These are phyloP conservation scores for Nixonia krombeini DNA, from an alignment of 1,140 invertebrate genomes.

Conservation along the genomic window DNA sequence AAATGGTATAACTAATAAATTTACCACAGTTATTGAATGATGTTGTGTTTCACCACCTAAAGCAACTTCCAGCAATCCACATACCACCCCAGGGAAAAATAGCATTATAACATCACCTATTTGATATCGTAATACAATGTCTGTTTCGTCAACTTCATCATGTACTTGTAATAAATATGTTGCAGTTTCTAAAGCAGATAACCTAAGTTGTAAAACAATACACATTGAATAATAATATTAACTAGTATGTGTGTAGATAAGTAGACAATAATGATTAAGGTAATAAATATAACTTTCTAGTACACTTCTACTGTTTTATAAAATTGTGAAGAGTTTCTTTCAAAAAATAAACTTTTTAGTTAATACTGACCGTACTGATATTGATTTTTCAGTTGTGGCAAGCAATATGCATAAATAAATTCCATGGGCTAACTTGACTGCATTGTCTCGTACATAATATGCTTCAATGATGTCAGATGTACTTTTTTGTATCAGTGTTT, in stretches of 20 bases:
- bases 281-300: too few species aligned
- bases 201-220: slow-evolving; percentile 57
- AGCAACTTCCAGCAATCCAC: slow-evolving; percentile 73
- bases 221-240: slow-evolving; percentile 17
- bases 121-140: slow-evolving; percentile 66
- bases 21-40: slow-evolving; percentile 75
- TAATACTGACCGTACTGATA: slow-evolving; percentile 70
- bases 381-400: slow-evolving; percentile 74
- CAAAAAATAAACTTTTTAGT: too few species aligned
- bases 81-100: slow-evolving; percentile 76
- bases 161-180: slow-evolving; percentile 74
- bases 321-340: too few species aligned
- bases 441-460: slow-evolving; percentile 71
- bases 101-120: slow-evolving; percentile 74
- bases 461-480: slow-evolving; percentile 66
- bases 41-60: slow-evolving; percentile 74
- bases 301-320: too few species aligned
- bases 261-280: too few species aligned
- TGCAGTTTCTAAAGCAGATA: slow-evolving; percentile 74
- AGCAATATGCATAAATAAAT: slow-evolving; percentile 74
- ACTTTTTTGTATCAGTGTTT: slow-evolving; percentile 67
- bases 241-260: too few species aligned
- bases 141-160: slow-evolving; percentile 60
- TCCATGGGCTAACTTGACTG: slow-evolving; percentile 73
- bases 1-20: slow-evolving; percentile 5